Base-by-base conservation (phyloP, 2,797 vertebrate species). In the Cetoscarus ocellatus region DNA sequence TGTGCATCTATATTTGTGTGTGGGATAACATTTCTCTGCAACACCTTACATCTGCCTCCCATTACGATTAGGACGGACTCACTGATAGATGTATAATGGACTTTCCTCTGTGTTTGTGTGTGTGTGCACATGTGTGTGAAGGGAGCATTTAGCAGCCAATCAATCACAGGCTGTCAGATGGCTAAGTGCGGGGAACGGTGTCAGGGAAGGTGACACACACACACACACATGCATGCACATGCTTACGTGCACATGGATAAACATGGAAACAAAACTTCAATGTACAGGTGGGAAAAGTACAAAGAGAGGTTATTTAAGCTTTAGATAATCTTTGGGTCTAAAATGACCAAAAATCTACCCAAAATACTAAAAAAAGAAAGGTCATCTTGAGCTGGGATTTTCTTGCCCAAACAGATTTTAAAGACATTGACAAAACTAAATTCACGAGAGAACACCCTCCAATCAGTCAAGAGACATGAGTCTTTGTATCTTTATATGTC, bases 121-220 rank as follows among this genome's bases (percentile, higher is more conserved):
- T 54, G 53, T 51, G 49, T 67, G 70, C 36, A 27, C 34, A 40
- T 51, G 66, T 83, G 84, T 87, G 82, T 88, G 82, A 79, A 83
- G 62, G 77, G 53, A 82, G 63, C 73, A 71, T 85, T 91, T 88
- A 84, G 80, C 80, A 88, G 84, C 84, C 85, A 84, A 90, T 92
- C 90, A 87, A 92, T 92, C 91, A 91, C 48, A 0, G 61, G 70
- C 77, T 92, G 90, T 86, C 90, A 87, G 73, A 83, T 70, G 83
- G 75, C 74, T 83, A 89, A 86, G 82, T 83, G 80, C 78, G 71
- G 85, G 82, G 79, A 90, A 91, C 84, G 60, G 77, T 88, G 86
- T 88, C 87, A 56, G 83, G 62, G 88, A 77, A 87, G 84, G 85
- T 88, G 85, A 86, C 68, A 69, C 51, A 35, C 73, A 66, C 43